Conservation (phyloP, 2,113 vertebrate species). For the Opisthocomus hoazin region DNA sequence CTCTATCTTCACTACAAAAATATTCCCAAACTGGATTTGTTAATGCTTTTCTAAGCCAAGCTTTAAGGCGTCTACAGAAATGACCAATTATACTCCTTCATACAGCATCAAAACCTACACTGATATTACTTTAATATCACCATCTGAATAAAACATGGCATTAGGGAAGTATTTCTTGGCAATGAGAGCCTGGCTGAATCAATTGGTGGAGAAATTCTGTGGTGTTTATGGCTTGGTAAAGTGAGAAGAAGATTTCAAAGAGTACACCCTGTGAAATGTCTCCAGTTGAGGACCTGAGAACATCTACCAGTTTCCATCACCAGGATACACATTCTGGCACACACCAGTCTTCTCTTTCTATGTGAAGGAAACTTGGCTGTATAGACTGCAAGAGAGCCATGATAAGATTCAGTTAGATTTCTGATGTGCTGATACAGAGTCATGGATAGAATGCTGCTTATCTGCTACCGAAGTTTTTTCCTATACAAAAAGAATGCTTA, state of each 20-base stretch:
- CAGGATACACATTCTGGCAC: background rate
- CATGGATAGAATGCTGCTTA: background rate
- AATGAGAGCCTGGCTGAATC: background rate
- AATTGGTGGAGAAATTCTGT: background rate
- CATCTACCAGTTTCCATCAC: background rate
- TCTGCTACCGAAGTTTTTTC: background rate
- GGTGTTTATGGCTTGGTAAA: background rate
- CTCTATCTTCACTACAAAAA: background rate
- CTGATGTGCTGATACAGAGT: background rate
- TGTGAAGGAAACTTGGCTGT: background rate
- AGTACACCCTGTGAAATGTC: background rate
- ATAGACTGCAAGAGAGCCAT: background rate
- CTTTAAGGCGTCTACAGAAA: background rate
- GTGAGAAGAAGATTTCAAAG: background rate
- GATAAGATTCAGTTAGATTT: background rate
- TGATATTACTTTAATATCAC: background rate
- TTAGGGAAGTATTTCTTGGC: background rate
- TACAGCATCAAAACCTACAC: background rate
- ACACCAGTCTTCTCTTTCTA: background rate
- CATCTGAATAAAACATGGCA: background rate
- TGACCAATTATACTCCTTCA: background rate
- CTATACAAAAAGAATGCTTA: background rate
- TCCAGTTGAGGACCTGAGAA: background rate
- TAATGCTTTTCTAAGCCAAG: background rate
- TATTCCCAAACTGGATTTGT: background rate